phyloP scores from a whole-genome alignment of 2,113 vertebrate genomes.

The Thomomys bottae region DNA sequence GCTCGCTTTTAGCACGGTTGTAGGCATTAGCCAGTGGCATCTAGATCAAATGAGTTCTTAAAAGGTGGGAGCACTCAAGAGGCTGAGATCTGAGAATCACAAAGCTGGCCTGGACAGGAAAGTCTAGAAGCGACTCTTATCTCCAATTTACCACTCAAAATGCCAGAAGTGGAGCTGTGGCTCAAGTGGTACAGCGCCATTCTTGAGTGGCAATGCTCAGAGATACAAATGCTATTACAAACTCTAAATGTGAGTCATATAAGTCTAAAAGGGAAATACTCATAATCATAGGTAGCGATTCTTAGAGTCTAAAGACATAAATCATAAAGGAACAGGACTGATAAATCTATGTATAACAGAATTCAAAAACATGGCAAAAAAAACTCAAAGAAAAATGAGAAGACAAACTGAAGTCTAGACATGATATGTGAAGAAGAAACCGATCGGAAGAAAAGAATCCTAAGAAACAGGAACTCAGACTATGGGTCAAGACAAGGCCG shows the following conservation, averaged over 20 bases:
- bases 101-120: no score
- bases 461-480: background rate
- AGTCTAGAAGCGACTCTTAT: no score
- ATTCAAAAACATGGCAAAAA: conserved; percentile 39
- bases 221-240: conserved; percentile 7
- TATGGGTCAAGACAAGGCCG: conserved; percentile 21
- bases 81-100: no score
- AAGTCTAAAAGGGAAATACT: conserved; percentile 1
- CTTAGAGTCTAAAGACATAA: conserved; percentile 10
- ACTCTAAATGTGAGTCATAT: background rate
- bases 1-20: no score
- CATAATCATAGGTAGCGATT: background rate
- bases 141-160: no score
- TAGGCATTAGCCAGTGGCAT: no score
- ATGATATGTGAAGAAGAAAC: background rate
- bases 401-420: background rate
- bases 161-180: no score
- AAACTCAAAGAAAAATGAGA: background rate
- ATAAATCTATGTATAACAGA: background rate
- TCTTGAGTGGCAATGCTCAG: no score
- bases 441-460: background rate
- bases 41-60: background rate
- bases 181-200: no score
- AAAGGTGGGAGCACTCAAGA: background rate
- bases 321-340: background rate